A percentile compares a stretch with the other conserved stretches of the same genome.
phyloP scores from a whole-genome alignment of 2,113 vertebrate genomes.

The Empidonax traillii region DNA sequence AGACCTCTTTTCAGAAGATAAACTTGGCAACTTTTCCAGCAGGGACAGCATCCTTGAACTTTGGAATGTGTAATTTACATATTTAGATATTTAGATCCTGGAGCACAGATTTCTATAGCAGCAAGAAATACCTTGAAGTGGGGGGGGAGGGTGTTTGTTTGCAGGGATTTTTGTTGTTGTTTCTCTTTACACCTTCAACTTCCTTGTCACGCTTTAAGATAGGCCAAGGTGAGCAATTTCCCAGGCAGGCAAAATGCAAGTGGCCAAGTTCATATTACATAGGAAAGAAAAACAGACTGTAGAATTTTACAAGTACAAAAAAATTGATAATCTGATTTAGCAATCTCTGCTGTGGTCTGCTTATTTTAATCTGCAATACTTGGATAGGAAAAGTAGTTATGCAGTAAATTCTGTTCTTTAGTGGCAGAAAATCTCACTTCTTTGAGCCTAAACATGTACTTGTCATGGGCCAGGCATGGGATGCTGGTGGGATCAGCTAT shows the following conservation, averaged over 20 bases:
- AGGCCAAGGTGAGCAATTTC: background rate
- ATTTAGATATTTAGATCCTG: background rate
- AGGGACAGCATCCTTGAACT: background rate
- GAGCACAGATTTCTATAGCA: background rate
- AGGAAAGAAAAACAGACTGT: background rate
- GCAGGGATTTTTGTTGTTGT: background rate
- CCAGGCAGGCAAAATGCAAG: background rate
- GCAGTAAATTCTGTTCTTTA: background rate
- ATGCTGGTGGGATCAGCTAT: background rate
- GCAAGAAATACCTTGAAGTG: background rate
- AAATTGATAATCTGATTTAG: background rate
- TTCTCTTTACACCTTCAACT: background rate
- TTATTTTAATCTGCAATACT: background rate
- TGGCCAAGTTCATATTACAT: background rate
- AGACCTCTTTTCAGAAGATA: background rate
- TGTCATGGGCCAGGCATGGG: background rate
- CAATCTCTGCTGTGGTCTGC: background rate
- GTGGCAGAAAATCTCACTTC: background rate
- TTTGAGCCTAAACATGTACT: background rate
- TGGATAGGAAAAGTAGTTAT: background rate
- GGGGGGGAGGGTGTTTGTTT: background rate
- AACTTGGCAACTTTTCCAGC: background rate
- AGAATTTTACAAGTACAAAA: background rate
- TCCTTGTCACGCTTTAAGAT: background rate
- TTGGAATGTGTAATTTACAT: background rate